phyloP scores from a whole-genome alignment of 2,797 vertebrate species.

The Alauda arvensis region DNA sequence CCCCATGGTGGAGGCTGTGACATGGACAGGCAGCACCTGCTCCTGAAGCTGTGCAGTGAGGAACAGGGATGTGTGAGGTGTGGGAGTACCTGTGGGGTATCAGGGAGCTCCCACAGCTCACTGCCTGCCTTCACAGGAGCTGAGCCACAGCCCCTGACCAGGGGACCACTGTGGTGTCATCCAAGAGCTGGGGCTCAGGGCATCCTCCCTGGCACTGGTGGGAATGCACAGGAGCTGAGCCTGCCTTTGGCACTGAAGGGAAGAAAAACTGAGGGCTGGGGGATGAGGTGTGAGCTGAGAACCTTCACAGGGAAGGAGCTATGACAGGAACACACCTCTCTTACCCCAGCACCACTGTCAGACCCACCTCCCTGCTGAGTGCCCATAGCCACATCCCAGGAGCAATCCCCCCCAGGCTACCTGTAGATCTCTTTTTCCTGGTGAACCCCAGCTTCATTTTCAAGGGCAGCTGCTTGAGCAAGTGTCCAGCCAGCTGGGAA shows the following conservation, averaged over 20 bases:
- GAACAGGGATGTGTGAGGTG: not conserved
- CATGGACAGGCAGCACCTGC: rapidly evolving
- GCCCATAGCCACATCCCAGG: not conserved
- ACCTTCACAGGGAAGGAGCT: not conserved
- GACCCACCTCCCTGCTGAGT: not conserved
- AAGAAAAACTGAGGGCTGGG: not conserved
- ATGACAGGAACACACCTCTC: not conserved
- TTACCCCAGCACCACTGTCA: not conserved
- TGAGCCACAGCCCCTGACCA: not conserved
- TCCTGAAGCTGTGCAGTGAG: not conserved
- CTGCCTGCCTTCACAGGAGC: not conserved
- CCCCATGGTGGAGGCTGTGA: rapidly evolving
- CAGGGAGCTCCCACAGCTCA: not conserved
- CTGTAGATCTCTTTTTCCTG: not conserved
- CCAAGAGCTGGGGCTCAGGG: not conserved
- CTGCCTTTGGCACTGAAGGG: not conserved
- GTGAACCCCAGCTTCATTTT: not conserved
- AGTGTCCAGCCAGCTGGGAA: not conserved
- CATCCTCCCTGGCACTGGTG: not conserved
- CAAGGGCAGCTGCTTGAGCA: not conserved
- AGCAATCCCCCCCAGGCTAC: not conserved
- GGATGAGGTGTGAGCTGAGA: not conserved
- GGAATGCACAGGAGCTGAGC: not conserved
- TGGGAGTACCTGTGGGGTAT: not conserved
- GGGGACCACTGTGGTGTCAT: not conserved